Conservation (phyloP, 2,113 vertebrate genomes). For the Mungos mungo region DNA sequence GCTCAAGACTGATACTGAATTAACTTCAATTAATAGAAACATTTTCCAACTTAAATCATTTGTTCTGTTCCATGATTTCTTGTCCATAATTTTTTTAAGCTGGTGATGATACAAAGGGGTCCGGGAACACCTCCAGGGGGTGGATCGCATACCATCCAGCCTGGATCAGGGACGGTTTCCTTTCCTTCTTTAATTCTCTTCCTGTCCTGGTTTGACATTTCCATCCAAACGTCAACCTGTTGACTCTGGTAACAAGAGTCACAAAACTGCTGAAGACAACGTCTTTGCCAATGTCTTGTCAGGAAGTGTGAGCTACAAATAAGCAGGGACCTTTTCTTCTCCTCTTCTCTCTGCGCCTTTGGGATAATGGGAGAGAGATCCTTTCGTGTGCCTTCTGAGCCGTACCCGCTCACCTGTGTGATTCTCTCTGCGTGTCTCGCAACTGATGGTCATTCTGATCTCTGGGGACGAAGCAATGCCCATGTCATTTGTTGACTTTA, state of each 20-base stretch:
- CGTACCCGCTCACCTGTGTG: not conserved
- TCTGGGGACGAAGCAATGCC: rapidly evolving
- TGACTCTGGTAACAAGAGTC: not conserved
- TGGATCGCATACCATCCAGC: not conserved
- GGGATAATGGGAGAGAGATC: not conserved
- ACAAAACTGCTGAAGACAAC: not conserved
- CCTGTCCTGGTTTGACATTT: not conserved
- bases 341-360: not conserved
- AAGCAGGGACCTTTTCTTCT: not conserved
- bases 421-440: not conserved
- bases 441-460: not conserved
- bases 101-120: not conserved
- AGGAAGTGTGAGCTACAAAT: not conserved
- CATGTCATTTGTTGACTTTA: too few species aligned
- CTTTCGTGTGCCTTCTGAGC: not conserved
- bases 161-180: not conserved
- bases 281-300: not conserved
- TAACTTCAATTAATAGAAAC: slow-evolving; percentile 69
- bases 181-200: not conserved
- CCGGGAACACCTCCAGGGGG: not conserved
- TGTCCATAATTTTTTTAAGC: not conserved
- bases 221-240: not conserved
- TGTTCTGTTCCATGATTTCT: slow-evolving; percentile 23
- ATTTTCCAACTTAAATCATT: slow-evolving; percentile 45
- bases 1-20: slow-evolving; percentile 58